Conservation (phyloP, 1,140 invertebrate species). For the Camponotus pennsylvanicus region DNA sequence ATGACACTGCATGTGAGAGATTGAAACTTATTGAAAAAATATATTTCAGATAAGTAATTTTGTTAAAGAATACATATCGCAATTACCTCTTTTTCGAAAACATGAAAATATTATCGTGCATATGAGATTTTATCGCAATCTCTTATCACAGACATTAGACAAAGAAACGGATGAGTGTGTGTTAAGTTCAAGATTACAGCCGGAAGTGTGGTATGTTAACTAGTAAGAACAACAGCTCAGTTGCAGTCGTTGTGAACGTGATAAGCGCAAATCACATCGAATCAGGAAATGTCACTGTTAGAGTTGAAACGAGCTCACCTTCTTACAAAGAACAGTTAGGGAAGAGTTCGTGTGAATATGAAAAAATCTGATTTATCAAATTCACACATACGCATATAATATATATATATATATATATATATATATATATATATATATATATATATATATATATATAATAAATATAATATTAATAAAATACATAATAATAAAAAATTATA, state of each 20-base stretch:
- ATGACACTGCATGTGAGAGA: background rate
- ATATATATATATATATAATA: no score
- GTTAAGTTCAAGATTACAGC: slow-evolving; percentile 39
- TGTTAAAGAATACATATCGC: background rate
- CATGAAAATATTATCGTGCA: background rate
- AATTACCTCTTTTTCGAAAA: background rate
- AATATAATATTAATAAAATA: no score
- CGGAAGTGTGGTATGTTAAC: slow-evolving; percentile 28
- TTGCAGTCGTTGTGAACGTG: background rate
- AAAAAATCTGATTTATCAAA: background rate
- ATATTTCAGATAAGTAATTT: background rate
- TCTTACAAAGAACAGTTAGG: background rate
- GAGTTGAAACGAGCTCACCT: background rate
- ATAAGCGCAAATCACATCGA: slow-evolving; percentile 35
- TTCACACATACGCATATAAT: background rate
- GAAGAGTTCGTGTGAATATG: background rate
- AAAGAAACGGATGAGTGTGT: slow-evolving; percentile 15
- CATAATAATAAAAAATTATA: background rate
- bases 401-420: background rate
- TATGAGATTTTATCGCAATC: slow-evolving; percentile 1
- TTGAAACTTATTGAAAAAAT: background rate
- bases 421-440: background rate
- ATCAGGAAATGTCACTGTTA: slow-evolving; percentile 7
- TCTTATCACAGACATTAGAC: slow-evolving; percentile 8
- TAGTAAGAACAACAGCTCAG: slow-evolving; percentile 2